These are phyloP conservation scores for Anoplolepis gracilipes DNA, from an alignment of 1,140 invertebrate genomes.

Conservation along the genomic window DNA sequence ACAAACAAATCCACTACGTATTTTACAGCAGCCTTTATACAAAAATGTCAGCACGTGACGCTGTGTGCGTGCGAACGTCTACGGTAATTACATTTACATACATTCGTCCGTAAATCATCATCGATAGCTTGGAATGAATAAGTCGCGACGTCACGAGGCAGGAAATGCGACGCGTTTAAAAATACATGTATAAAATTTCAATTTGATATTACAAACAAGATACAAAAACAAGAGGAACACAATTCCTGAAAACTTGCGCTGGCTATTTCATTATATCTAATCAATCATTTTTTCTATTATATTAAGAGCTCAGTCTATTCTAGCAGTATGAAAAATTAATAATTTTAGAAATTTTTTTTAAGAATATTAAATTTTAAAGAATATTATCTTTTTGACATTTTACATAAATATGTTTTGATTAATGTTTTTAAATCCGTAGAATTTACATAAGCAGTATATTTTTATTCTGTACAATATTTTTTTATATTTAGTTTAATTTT, in stretches of 20 bases:
- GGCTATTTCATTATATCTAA: not conserved
- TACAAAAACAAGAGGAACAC: not conserved
- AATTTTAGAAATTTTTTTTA: not conserved
- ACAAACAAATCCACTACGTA: slow-evolving; percentile 2
- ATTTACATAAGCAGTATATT: too few species aligned
- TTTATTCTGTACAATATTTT: too few species aligned
- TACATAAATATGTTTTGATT: not conserved
- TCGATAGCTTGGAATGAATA: slow-evolving; percentile 2
- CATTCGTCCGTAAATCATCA: not conserved
- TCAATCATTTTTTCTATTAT: not conserved
- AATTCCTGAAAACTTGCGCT: not conserved
- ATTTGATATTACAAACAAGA: not conserved
- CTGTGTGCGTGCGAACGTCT: not conserved
- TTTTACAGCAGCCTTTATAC: slow-evolving; percentile 60
- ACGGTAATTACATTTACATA: slow-evolving; percentile 1
- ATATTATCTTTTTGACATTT: not conserved
- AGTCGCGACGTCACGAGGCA: not conserved
- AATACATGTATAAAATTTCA: slow-evolving; percentile 18
- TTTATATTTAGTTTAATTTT: too few species aligned
- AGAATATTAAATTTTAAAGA: too few species aligned
- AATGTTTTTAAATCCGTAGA: too few species aligned
- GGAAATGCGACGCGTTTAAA: not conserved
- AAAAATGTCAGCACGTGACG: slow-evolving; percentile 29
- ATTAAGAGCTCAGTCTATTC: not conserved
- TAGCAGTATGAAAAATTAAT: not conserved